phyloP scores from a whole-genome alignment of 2,888 invertebrate species.

The Spilarctia lutea region DNA sequence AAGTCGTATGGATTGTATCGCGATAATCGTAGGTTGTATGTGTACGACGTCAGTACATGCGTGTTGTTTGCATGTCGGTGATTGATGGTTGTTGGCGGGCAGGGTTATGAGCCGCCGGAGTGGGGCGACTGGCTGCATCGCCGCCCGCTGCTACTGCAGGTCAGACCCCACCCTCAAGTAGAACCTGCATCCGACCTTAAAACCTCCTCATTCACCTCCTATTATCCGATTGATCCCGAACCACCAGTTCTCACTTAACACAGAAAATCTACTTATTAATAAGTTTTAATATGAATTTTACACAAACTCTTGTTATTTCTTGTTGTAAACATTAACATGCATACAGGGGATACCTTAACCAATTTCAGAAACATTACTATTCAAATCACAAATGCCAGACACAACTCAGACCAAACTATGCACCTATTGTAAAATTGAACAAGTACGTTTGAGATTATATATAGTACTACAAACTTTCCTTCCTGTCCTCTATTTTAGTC shows the following conservation, averaged over 20 bases:
- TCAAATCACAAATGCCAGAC: neutral
- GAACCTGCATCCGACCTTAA: conserved; percentile 26
- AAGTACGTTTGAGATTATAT: neutral
- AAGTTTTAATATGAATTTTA: neutral
- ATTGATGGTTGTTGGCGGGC: conserved; percentile 80
- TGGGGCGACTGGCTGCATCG: conserved; percentile 88
- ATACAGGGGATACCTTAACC: neutral
- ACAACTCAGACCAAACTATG: neutral
- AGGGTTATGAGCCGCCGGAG: conserved; percentile 81
- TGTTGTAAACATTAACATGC: neutral
- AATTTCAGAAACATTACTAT: neutral
- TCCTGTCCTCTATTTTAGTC: conserved; percentile 36
- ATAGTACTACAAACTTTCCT: conserved; percentile 19
- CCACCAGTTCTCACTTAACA: neutral
- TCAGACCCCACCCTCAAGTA: conserved; percentile 80
- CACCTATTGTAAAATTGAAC: neutral
- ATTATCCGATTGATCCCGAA: neutral
- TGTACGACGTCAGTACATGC: conserved; percentile 70
- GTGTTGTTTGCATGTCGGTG: conserved; percentile 85
- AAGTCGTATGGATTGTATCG: conserved; percentile 53
- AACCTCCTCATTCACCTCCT: conserved; percentile 11
- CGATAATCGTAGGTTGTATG: conserved; percentile 37
- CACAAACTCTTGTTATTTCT: neutral
- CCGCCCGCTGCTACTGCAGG: conserved; percentile 95
- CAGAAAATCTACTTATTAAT: neutral